Evolutionary conservation across 2,888 invertebrate species (phyloP).

Genomic region (Euplagia quadripunctaria): DNA sequence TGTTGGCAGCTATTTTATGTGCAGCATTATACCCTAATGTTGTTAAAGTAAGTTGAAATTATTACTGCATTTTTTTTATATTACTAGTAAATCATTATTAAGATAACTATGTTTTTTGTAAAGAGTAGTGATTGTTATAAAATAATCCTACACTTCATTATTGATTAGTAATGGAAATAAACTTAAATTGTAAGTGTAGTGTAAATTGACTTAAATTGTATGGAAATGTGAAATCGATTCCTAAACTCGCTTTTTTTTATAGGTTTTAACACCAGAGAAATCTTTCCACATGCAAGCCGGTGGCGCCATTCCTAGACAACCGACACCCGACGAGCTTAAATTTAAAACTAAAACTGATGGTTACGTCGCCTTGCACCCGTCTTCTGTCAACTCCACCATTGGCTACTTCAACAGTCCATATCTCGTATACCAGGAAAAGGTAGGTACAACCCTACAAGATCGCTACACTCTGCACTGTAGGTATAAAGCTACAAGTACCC

Average conservation of each 20-base stretch:
- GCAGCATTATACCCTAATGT: conserved; percentile 98
- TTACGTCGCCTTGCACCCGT: conserved; percentile 91
- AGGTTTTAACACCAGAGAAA: conserved; percentile 92
- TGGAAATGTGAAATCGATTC: neutral
- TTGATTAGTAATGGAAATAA: no score
- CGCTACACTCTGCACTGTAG: no score
- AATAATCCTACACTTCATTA: no score
- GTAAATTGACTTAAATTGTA: neutral
- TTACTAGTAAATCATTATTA: neutral
- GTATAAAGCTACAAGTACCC: no score
- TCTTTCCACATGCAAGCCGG: conserved; percentile 91
- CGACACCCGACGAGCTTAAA: conserved; percentile 90
- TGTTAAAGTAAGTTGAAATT: conserved; percentile 87
- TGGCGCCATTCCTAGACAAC: conserved; percentile 92
- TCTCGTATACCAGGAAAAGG: conserved; percentile 94
- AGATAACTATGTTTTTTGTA: neutral
- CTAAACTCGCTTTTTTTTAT: conserved; percentile 13
- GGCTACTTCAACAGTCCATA: conserved; percentile 91
- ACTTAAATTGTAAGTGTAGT: neutral
- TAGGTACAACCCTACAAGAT: neutral
- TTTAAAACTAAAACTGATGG: conserved; percentile 93
- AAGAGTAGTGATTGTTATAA: no score
- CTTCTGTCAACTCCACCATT: conserved; percentile 90
- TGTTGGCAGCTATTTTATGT: conserved; percentile 94
- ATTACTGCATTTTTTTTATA: neutral